Evolutionary conservation across 2,888 invertebrate genomes (phyloP).

Genomic region (Hipparchia sbordonii): DNA sequence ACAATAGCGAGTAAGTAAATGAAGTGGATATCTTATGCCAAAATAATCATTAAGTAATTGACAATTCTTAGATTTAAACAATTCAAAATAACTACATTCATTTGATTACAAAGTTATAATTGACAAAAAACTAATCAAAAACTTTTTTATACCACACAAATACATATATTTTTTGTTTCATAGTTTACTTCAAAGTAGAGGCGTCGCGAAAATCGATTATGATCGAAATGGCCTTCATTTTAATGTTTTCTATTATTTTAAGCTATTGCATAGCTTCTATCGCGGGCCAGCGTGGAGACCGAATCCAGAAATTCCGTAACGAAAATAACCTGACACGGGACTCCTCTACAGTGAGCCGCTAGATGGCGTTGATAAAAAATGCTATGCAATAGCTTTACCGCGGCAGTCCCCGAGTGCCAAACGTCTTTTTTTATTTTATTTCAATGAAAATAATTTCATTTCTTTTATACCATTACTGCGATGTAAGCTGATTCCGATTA

Average conservation of each 20-base stretch:
- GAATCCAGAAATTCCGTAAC: too few relatives aligned
- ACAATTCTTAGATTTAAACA: constrained; percentile 80
- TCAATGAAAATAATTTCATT: background rate
- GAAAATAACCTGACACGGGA: too few relatives aligned
- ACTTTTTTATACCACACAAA: constrained; percentile 53
- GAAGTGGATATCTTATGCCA: constrained; percentile 62
- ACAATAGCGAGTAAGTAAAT: constrained; percentile 12
- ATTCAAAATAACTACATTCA: constrained; percentile 74
- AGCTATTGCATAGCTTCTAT: too few relatives aligned
- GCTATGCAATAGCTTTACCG: too few relatives aligned
- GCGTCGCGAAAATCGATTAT: constrained; percentile 24
- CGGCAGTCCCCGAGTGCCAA: too few relatives aligned
- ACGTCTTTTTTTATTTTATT: background rate
- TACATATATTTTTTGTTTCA: constrained; percentile 30
- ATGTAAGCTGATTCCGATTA: background rate
- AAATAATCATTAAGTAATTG: constrained; percentile 77
- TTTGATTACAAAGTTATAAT: constrained; percentile 78
- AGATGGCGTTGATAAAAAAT: too few relatives aligned
- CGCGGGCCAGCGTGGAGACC: too few relatives aligned
- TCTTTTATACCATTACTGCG: constrained; percentile 7
- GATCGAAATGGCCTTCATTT: constrained; percentile 25
- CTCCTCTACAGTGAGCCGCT: too few relatives aligned
- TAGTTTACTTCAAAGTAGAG: constrained; percentile 25
- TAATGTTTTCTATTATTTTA: background rate
- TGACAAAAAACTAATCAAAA: constrained; percentile 76